Evolutionary conservation across 2,888 invertebrate genomes (phyloP).

Genomic region (Hedya salicella): DNA sequence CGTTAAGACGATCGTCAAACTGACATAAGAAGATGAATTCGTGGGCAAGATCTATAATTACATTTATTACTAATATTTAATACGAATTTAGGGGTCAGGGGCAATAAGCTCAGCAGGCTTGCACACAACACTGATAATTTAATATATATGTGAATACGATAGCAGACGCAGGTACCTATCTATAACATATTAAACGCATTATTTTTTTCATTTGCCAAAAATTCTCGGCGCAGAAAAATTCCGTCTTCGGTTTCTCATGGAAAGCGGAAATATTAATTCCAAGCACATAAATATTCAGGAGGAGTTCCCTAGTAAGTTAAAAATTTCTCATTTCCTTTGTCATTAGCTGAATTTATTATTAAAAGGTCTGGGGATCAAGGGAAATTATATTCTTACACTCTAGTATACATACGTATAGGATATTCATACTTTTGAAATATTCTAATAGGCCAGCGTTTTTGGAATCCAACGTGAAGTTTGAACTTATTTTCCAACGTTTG

Average conservation of each 20-base stretch:
- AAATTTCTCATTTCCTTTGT: conserved; percentile 61
- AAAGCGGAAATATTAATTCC: conserved; percentile 50
- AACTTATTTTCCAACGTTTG: too few relatives aligned
- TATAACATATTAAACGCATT: background rate
- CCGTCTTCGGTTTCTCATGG: conserved; percentile 18
- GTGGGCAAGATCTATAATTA: too few relatives aligned
- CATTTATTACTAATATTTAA: too few relatives aligned
- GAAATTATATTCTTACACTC: conserved; percentile 19
- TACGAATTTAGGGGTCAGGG: too few relatives aligned
- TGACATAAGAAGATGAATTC: too few relatives aligned
- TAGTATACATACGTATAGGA: background rate
- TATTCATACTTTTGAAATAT: too few relatives aligned
- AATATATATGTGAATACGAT: too few relatives aligned
- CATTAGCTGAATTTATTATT: conserved; percentile 69
- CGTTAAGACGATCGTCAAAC: too few relatives aligned
- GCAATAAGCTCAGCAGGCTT: too few relatives aligned
- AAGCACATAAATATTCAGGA: conserved; percentile 53
- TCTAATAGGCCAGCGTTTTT: too few relatives aligned
- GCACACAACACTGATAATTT: too few relatives aligned
- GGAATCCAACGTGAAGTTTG: too few relatives aligned
- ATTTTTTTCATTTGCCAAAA: conserved; percentile 27
- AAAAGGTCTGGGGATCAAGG: conserved; percentile 47
- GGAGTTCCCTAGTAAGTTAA: conserved; percentile 50
- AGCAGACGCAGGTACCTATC: background rate
- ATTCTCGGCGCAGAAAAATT: conserved; percentile 12